A percentile compares a stretch with the other conserved stretches of the same genome.
These are phyloP conservation scores for Rhyacophila brunnea DNA, from an alignment of 1,140 invertebrate genomes.

Conservation along the genomic window DNA sequence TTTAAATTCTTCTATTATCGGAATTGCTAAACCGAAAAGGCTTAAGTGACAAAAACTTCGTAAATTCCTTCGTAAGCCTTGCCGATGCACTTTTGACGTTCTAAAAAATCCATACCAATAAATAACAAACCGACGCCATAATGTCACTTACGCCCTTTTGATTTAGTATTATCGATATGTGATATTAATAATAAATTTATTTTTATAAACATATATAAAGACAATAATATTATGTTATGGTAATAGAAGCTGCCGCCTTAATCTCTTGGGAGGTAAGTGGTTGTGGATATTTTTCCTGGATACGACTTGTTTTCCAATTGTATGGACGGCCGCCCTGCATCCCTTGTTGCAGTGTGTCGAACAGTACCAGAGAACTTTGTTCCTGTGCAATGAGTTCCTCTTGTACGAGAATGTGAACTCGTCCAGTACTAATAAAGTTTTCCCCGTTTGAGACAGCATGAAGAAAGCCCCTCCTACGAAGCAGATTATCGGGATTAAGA, in stretches of 20 bases:
- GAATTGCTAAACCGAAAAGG: too few species aligned
- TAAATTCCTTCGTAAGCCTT: too few species aligned
- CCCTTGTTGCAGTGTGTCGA: conserved; percentile 23
- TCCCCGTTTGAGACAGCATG: conserved; percentile 13
- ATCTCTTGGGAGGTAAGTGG: conserved; percentile 8
- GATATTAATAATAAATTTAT: too few species aligned
- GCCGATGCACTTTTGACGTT: too few species aligned
- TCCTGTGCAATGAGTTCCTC: conserved; percentile 7
- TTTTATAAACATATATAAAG: too few species aligned
- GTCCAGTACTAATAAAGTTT: conserved; percentile 12
- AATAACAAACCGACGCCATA: too few species aligned
- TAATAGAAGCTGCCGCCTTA: background rate
- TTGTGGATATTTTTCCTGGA: conserved; percentile 9
- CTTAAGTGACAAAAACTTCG: too few species aligned
- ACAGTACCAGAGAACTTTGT: conserved; percentile 34
- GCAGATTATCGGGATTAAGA: background rate
- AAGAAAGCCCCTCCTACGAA: conserved; percentile 8
- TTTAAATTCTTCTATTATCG: too few species aligned
- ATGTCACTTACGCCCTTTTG: too few species aligned
- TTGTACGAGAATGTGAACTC: conserved; percentile 15
- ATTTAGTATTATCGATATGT: too few species aligned
- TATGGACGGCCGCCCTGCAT: conserved; percentile 16
- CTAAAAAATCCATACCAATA: too few species aligned
- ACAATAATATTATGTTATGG: too few species aligned
- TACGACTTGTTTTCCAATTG: conserved; percentile 6